These are phyloP conservation scores for Aix galericulata DNA, from an alignment of 2,113 vertebrate species.

Conservation along the genomic window DNA sequence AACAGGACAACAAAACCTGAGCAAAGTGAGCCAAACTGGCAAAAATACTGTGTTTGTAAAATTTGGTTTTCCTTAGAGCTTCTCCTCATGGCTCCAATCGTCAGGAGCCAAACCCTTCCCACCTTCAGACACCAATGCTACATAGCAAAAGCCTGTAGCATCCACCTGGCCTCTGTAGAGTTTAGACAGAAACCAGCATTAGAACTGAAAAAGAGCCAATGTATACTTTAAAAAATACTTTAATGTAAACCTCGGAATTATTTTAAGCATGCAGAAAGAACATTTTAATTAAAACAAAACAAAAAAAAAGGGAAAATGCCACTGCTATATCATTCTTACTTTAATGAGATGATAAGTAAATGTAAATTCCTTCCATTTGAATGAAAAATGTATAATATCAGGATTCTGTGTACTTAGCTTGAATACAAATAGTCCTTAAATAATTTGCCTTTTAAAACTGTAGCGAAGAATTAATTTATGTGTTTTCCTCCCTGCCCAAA, in stretches of 20 bases:
- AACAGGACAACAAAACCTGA: rapidly evolving
- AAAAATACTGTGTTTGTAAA: background rate
- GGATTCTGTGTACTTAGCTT: background rate
- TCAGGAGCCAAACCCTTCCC: background rate
- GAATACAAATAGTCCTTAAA: slow-evolving; percentile 46
- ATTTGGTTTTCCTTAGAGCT: background rate
- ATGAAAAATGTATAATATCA: background rate
- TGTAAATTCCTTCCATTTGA: slow-evolving; percentile 44
- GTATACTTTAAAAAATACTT: background rate
- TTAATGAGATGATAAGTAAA: slow-evolving; percentile 32
- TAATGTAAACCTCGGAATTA: background rate
- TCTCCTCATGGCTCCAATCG: background rate
- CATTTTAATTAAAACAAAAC: background rate
- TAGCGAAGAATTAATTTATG: slow-evolving; percentile 13
- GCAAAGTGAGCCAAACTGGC: background rate
- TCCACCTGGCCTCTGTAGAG: background rate
- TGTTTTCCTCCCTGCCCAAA: background rate
- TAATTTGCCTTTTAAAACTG: slow-evolving; percentile 33
- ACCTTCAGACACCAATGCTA: background rate
- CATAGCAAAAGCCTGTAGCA: background rate
- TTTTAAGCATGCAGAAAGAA: slow-evolving; percentile 1
- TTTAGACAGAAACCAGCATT: background rate
- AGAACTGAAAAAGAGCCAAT: background rate
- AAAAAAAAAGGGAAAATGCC: background rate
- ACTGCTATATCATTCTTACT: background rate